A percentile compares a stretch with the other conserved stretches of the same genome.
Evolutionary conservation across 2,797 vertebrate species (phyloP).

Genomic region (Lates japonicus): DNA sequence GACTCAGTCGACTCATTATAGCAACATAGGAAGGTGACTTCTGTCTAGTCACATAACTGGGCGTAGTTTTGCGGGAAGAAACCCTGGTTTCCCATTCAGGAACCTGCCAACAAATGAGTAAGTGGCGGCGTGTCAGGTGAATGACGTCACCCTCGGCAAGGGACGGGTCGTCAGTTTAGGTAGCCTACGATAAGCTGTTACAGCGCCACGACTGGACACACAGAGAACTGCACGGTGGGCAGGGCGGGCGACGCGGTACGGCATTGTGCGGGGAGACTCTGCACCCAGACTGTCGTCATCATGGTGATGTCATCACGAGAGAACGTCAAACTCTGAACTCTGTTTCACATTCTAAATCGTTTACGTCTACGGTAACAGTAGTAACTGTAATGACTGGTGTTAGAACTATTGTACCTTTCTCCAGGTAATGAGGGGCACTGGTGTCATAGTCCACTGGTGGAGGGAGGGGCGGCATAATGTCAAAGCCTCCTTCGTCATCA

Average conservation of each 20-base stretch:
- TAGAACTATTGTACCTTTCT: constrained; percentile 75
- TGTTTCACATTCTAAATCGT: no score
- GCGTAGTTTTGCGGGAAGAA: constrained; percentile 86
- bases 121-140: constrained; percentile 76
- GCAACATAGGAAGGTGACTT: constrained; percentile 1
- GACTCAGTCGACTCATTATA: no score
- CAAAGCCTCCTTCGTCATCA: constrained; percentile 55
- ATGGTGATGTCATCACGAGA: no score
- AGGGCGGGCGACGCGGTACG: no score
- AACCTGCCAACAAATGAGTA: no score
- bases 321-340: no score
- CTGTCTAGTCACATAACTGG: constrained; percentile 53
- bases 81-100: constrained; percentile 70
- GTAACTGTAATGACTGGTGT: no score
- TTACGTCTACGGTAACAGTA: no score
- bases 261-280: neutral
- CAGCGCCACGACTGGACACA: constrained; percentile 82
- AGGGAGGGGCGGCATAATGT: constrained; percentile 76
- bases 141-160: constrained; percentile 79
- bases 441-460: constrained; percentile 80
- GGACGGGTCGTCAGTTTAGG: constrained; percentile 74
- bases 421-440: constrained; percentile 69
- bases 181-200: constrained; percentile 75
- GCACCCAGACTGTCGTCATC: no score
- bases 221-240: constrained; percentile 17